phyloP scores from a whole-genome alignment of 1,140 invertebrate species.

The Nasonia vitripennis region DNA sequence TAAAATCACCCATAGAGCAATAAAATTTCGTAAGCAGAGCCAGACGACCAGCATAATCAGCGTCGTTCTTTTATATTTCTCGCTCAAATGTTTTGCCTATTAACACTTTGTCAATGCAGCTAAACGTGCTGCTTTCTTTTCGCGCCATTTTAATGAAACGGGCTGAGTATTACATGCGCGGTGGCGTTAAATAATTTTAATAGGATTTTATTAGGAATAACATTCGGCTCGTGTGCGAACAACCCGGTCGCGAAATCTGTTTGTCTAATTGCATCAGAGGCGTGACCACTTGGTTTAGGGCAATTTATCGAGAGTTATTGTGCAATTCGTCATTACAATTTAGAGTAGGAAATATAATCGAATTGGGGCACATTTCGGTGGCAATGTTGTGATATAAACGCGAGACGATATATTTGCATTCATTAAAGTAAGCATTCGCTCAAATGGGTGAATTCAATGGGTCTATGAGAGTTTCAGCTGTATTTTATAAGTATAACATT shows the following conservation, averaged over 20 bases:
- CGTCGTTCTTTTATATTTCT: background rate
- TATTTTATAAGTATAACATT: no score
- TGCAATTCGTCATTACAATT: background rate
- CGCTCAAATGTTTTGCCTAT: background rate
- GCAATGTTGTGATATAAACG: background rate
- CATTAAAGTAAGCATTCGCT: background rate
- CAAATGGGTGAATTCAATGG: no score
- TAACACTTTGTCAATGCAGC: slow-evolving; percentile 6
- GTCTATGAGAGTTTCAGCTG: background rate
- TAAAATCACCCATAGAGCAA: no score
- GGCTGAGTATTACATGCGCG: background rate
- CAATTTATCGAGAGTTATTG: background rate
- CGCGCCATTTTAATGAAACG: background rate
- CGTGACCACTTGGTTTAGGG: background rate
- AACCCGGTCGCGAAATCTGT: background rate
- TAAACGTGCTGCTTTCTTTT: background rate
- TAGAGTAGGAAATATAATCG: background rate
- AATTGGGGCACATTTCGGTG: background rate
- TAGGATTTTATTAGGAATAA: background rate
- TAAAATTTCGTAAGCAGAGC: no score
- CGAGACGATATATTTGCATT: background rate
- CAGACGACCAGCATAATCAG: background rate
- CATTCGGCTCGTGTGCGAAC: background rate
- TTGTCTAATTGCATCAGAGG: background rate
- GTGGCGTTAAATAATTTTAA: background rate